Evolutionary conservation across 2,888 invertebrate species (phyloP).

Genomic region (Brenthis daphne): DNA sequence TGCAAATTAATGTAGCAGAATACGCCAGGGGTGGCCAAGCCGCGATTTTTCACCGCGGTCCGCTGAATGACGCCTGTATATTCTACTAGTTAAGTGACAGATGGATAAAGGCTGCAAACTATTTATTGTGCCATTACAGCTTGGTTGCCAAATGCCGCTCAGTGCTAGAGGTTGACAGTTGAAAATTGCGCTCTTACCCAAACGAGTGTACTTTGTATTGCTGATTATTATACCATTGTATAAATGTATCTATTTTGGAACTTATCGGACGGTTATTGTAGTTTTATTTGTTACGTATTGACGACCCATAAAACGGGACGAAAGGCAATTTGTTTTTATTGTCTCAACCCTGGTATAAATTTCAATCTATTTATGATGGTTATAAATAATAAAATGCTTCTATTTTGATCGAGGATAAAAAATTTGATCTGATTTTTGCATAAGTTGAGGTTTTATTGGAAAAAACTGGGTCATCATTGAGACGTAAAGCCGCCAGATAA

Average conservation of each 20-base stretch:
- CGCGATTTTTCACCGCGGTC: slow-evolving; percentile 76
- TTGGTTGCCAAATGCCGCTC: slow-evolving; percentile 69
- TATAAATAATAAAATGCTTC: slow-evolving; percentile 51
- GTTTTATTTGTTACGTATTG: slow-evolving; percentile 69
- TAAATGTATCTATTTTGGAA: slow-evolving; percentile 49
- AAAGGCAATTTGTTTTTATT: slow-evolving; percentile 70
- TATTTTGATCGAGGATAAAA: slow-evolving; percentile 24
- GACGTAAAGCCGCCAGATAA: slow-evolving; percentile 12
- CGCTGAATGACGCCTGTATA: slow-evolving; percentile 79
- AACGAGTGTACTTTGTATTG: slow-evolving; percentile 50
- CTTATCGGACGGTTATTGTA: slow-evolving; percentile 52
- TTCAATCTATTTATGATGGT: slow-evolving; percentile 74
- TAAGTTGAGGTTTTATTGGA: slow-evolving; percentile 12
- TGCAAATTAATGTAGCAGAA: slow-evolving; percentile 31
- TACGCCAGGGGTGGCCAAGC: slow-evolving; percentile 65
- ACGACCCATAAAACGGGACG: slow-evolving; percentile 63
- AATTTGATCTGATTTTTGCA: slow-evolving; percentile 27
- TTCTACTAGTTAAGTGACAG: slow-evolving; percentile 81
- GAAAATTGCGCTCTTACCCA: slow-evolving; percentile 64
- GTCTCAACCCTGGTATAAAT: slow-evolving; percentile 66
- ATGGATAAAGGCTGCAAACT: slow-evolving; percentile 78
- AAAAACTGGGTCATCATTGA: slow-evolving; percentile 22
- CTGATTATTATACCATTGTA: slow-evolving; percentile 57
- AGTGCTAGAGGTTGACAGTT: slow-evolving; percentile 70
- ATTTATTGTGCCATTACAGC: slow-evolving; percentile 79